Evolutionary conservation across 2,888 invertebrate species (phyloP), one percentile per base, ranked within the genome.

Genomic region (Polyommatus iphigenia): DNA sequence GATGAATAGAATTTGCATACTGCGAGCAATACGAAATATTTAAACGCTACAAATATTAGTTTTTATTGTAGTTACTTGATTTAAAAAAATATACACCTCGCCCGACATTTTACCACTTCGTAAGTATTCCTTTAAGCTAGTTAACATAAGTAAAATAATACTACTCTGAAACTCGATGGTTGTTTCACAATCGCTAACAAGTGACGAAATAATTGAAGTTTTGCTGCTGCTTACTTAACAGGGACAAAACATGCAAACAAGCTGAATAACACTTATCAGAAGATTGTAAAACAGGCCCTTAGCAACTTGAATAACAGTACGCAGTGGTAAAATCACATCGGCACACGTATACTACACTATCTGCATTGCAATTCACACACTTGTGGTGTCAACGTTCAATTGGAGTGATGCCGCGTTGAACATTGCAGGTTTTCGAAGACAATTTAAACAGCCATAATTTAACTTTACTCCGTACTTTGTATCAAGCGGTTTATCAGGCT

Each of bases 21-120:
- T 41, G 20, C 24, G 54, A 75, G 20, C 46, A 10, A 54, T 54
- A 8, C 50, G 50, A 75, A 73, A 41, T 54, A 54, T 54, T 75
- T 20, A 24, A 50, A 46, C 46, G 20, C 46, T 36, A 73, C 41
- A 32, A 24, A 15, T 73, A 75, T 54, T 29, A 18, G 29, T 54
- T 18, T 18, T 24, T 29, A 7, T 75, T 20, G 24, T 24, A 50
- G 50, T 54, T 50, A 75, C 18, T 75, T 54, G 13, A 18, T 29
- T 54, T 75, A 54, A 54, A 75, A 73, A 75, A 75, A 75, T 75
- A 75, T 54, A 75, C 18, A 75, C 75, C 75, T 46, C 24, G 75
- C 1, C 75, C 29, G 50, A 29, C 24, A 13, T 54, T 75, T 24
- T 54, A 54, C 75, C 24, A 54, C 24, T 13, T 24, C 57, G n/a